Evolutionary conservation across 1,140 invertebrate genomes (phyloP).

Genomic region (Drosophila sechellia): DNA sequence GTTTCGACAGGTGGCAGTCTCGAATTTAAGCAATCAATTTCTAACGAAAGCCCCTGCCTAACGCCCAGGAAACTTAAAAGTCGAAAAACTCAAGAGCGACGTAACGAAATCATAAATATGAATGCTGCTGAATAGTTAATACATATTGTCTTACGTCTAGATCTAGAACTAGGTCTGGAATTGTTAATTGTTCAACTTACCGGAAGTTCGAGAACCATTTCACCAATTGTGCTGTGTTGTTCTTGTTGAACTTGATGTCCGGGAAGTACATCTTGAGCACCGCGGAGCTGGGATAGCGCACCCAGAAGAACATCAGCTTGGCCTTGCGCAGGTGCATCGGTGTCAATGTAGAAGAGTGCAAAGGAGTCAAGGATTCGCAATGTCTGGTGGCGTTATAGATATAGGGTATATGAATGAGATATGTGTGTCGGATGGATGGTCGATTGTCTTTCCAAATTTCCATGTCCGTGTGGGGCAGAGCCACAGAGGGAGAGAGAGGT

Average conservation of each 20-base stretch:
- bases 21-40: slow-evolving; percentile 43
- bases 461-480: slow-evolving; percentile 44
- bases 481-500: slow-evolving; percentile 5
- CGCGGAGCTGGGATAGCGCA: slow-evolving; percentile 98
- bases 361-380: slow-evolving; percentile 89
- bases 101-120: slow-evolving; percentile 69
- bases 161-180: not conserved
- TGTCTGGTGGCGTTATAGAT: slow-evolving; percentile 61
- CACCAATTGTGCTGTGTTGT: slow-evolving; percentile 99
- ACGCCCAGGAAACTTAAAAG: slow-evolving; percentile 1
- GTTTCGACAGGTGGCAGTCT: slow-evolving; percentile 68
- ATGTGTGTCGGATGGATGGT: slow-evolving; percentile 34
- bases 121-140: slow-evolving; percentile 60
- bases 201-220: slow-evolving; percentile 99
- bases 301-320: slow-evolving; percentile 99
- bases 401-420: slow-evolving; percentile 34
- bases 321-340: slow-evolving; percentile 99
- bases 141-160: slow-evolving; percentile 5
- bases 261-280: slow-evolving; percentile 99
- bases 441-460: slow-evolving; percentile 63
- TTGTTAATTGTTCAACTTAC: slow-evolving; percentile 87
- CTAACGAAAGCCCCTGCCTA: not conserved
- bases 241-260: slow-evolving; percentile 99
- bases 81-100: slow-evolving; percentile 27
- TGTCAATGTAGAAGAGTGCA: slow-evolving; percentile 97